Evolutionary conservation across 2,888 invertebrate species (phyloP).

Genomic region (Dendrolimus houi): DNA sequence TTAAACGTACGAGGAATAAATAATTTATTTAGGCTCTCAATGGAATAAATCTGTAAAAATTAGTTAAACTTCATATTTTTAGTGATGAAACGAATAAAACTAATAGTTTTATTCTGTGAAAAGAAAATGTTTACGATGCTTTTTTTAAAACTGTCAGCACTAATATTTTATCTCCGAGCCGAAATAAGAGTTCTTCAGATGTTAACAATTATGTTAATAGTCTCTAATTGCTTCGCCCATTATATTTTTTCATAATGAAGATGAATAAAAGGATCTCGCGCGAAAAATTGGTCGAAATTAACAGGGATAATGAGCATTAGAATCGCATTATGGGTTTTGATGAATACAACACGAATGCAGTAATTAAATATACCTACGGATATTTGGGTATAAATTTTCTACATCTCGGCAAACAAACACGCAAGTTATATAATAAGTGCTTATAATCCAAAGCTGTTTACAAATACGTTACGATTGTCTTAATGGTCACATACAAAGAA

Average conservation of each 20-base stretch:
- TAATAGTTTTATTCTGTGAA: background rate
- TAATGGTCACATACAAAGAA: no score
- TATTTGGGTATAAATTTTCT: background rate
- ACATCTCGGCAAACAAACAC: background rate
- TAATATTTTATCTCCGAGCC: conserved; percentile 20
- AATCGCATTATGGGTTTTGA: no score
- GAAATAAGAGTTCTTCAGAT: conserved; percentile 21
- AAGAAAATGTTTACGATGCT: conserved; percentile 4
- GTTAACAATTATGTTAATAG: conserved; percentile 37
- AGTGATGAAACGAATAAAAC: no score
- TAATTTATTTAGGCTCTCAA: no score
- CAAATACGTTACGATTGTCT: no score
- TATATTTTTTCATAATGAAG: conserved; percentile 17
- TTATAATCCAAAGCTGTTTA: no score
- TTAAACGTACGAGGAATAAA: no score
- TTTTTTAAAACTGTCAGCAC: background rate
- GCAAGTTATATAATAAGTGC: no score
- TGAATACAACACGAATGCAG: no score
- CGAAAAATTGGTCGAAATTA: conserved; percentile 5
- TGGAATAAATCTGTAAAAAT: no score
- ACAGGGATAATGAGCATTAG: background rate
- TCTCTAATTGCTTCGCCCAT: conserved; percentile 29
- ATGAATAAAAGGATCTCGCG: conserved; percentile 12
- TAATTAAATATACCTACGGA: background rate
- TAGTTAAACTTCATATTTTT: no score